phyloP scores from a whole-genome alignment of 2,888 invertebrate species.

The Ennomos fuscantarius region DNA sequence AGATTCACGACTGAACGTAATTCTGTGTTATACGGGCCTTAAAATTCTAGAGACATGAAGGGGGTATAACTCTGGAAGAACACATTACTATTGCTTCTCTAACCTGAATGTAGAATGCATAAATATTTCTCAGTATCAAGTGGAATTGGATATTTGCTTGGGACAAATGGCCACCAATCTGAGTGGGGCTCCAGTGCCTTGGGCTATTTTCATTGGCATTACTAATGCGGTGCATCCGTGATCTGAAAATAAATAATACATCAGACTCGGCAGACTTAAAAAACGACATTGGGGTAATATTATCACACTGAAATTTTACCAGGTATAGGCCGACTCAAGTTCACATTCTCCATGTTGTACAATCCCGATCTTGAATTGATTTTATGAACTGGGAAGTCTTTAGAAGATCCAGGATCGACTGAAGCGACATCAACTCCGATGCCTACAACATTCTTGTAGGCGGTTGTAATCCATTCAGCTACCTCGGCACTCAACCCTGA shows the following conservation, averaged over 20 bases:
- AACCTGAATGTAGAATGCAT: no score
- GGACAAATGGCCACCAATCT: constrained; percentile 84
- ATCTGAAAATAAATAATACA: constrained; percentile 57
- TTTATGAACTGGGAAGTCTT: constrained; percentile 57
- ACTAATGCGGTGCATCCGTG: constrained; percentile 81
- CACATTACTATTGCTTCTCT: no score
- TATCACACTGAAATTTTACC: constrained; percentile 53
- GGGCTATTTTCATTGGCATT: constrained; percentile 87
- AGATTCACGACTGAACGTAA: no score
- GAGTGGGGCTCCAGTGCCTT: constrained; percentile 87
- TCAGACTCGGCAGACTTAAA: no score
- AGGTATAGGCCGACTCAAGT: constrained; percentile 71
- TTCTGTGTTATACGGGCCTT: no score
- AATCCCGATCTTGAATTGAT: constrained; percentile 75
- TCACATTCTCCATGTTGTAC: constrained; percentile 87
- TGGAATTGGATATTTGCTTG: constrained; percentile 36
- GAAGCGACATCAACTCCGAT: constrained; percentile 88
- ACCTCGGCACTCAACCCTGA: constrained; percentile 84
- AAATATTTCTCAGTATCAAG: no score
- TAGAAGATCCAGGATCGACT: constrained; percentile 82
- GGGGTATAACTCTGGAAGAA: no score
- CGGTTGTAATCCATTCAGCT: constrained; percentile 84
- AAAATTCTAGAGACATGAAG: no score
- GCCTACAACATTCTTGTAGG: constrained; percentile 85
- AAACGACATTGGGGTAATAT: background rate